phyloP scores from a whole-genome alignment of 2,797 vertebrate species.

The Poecile montanus region DNA sequence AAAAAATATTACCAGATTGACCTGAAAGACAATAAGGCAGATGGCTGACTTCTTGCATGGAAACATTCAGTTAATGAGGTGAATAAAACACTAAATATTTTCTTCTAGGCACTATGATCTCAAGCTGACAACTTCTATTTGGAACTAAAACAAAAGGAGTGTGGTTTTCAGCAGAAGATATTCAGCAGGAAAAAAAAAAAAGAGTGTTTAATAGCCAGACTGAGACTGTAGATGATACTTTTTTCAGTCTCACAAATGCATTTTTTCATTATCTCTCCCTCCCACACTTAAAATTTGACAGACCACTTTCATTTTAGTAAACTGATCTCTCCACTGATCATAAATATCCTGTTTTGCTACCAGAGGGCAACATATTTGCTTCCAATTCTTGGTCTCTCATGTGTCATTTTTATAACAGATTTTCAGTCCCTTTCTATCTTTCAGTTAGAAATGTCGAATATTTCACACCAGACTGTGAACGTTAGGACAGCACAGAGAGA shows the following conservation, averaged over 20 bases:
- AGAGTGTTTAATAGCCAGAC: background rate
- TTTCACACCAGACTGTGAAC: background rate
- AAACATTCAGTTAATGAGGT: background rate
- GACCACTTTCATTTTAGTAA: background rate
- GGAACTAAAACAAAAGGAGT: slow-evolving; percentile 23
- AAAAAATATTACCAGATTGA: background rate
- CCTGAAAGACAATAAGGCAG: background rate
- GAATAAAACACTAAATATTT: background rate
- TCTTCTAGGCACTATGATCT: background rate
- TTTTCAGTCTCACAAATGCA: background rate
- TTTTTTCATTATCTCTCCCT: background rate
- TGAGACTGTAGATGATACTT: background rate
- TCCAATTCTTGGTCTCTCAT: background rate
- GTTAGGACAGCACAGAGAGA: background rate
- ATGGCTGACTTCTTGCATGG: background rate
- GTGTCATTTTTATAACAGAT: background rate
- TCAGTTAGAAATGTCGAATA: background rate
- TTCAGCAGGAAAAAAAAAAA: background rate
- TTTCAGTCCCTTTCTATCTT: background rate
- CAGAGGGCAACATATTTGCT: background rate
- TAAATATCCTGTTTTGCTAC: background rate
- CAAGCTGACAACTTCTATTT: background rate
- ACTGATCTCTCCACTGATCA: background rate
- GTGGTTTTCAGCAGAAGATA: background rate
- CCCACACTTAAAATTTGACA: background rate